Base-by-base conservation (phyloP, 2,888 invertebrate species). In the Apamea monoglypha region DNA sequence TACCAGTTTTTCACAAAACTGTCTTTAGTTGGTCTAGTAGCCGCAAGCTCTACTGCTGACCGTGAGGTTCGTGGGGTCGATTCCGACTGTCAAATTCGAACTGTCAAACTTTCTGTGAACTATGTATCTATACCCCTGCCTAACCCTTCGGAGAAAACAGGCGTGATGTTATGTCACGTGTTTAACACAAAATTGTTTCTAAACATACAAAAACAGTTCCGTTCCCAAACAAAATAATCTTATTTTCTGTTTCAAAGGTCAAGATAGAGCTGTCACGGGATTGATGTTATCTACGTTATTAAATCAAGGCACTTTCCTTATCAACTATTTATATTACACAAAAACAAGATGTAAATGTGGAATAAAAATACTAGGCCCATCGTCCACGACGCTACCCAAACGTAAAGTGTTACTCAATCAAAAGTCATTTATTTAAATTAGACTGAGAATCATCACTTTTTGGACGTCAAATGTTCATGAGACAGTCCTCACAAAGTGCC, bases 181-280 rank as follows among this genome's bases (percentile, higher is more conserved):
- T n/a, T n/a, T 59, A 59, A 12, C n/a, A 59, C n/a, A 59, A 59
- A 50, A 50, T 18, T 18, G 21, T 50, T 50, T 2, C 18, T 59
- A 5, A 59, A 61, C 32, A 21, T 12, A 2, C 12, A 64, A 64
- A 64, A 36, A 36, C 36, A 21, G 64, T 21, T 21, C 32, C 16
- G 0, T 47, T 21, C 12, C 44, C 25, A 21, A 53, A 40, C 44
- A 36, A 53, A 40, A 47, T 56, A 81, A 81, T 64, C 36, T 64
- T n/a, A 56, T 64, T 7, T 40, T 53, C 10, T 21, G 10, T 25
- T 56, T 66, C 12, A 82, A 80, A 82, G 47, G 75, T 75, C 66
- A 75, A 66, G 2, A 14, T 32, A 74, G 66, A 75, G 32, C 32
- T 59, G 47, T n/a, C 56, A 74, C 16, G 25, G 29, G 14, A 36